Conservation (phyloP, 2,797 vertebrate species). For the Dermochelys coriacea region DNA sequence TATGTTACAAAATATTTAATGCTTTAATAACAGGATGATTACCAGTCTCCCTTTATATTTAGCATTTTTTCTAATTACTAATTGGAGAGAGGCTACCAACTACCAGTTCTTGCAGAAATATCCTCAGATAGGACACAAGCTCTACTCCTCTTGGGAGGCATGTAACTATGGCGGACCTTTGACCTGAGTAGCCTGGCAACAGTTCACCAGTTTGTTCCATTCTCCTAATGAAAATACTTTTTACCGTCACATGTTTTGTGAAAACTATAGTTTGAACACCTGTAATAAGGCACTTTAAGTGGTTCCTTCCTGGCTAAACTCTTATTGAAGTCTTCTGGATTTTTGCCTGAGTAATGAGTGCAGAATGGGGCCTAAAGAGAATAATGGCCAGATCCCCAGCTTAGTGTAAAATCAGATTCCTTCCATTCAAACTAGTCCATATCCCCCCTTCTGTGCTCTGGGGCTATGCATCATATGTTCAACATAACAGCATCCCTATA, state of each 20-base stretch:
- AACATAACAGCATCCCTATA: neutral
- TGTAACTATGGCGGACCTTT: conserved; percentile 16
- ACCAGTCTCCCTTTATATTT: conserved; percentile 31
- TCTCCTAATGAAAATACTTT: neutral
- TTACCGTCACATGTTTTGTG: neutral
- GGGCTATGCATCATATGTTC: accelerated
- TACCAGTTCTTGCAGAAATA: conserved; percentile 5
- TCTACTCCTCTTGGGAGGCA: conserved; percentile 38
- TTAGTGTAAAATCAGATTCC: neutral
- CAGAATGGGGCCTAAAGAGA: neutral
- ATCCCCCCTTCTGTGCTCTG: neutral
- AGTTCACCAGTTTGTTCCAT: neutral
- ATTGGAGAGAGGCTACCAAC: conserved; percentile 41
- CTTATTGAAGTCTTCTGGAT: conserved; percentile 3
- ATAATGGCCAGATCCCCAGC: neutral
- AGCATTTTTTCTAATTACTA: conserved; percentile 49
- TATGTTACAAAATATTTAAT: conserved; percentile 64
- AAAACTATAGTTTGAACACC: conserved; percentile 1
- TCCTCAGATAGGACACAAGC: conserved; percentile 12
- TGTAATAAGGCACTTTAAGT: neutral
- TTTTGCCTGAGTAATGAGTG: neutral
- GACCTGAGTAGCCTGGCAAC: conserved; percentile 41
- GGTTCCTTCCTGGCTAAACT: neutral
- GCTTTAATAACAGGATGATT: conserved; percentile 38
- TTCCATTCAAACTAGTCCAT: neutral